Evolutionary conservation across 2,888 invertebrate species (phyloP).

Genomic region (Oeneis ivallda): DNA sequence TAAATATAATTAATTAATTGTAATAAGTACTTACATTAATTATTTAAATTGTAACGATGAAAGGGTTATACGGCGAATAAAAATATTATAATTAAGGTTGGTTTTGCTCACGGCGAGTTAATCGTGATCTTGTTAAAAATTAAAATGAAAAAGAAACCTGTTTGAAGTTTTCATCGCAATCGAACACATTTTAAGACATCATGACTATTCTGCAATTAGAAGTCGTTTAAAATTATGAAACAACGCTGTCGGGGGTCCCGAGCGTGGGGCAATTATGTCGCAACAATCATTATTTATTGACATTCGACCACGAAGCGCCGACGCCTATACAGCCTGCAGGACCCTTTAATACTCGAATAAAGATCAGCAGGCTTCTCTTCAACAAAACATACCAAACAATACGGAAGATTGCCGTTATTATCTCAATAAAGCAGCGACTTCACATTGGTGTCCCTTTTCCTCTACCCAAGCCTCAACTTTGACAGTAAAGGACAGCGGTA

Average conservation of each 20-base stretch:
- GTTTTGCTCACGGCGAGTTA: not conserved
- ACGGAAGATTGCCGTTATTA: slow-evolving; percentile 73
- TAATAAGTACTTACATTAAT: slow-evolving; percentile 1
- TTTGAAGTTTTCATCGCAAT: slow-evolving; percentile 14
- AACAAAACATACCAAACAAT: slow-evolving; percentile 67
- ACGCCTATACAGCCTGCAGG: slow-evolving; percentile 44
- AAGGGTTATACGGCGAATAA: not conserved
- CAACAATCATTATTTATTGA: slow-evolving; percentile 68
- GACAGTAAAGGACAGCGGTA: slow-evolving; percentile 59
- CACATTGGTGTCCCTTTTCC: slow-evolving; percentile 58
- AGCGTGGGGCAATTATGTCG: slow-evolving; percentile 41
- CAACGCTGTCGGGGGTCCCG: slow-evolving; percentile 28
- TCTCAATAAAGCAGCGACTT: slow-evolving; percentile 52
- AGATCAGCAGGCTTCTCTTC: slow-evolving; percentile 56
- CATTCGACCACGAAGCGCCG: slow-evolving; percentile 49
- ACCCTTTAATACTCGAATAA: slow-evolving; percentile 57
- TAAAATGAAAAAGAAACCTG: slow-evolving; percentile 17
- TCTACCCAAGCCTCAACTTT: slow-evolving; percentile 36
- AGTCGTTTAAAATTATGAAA: slow-evolving; percentile 33
- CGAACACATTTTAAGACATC: slow-evolving; percentile 22
- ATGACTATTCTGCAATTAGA: slow-evolving; percentile 33
- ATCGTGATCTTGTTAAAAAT: slow-evolving; percentile 1
- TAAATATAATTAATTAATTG: too few relatives aligned
- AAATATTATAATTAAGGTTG: slow-evolving; percentile 6
- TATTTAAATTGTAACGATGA: slow-evolving; percentile 1